Percentiles rank a stretch among this genome's conserved stretches.
These are phyloP conservation scores for Drosophila busckii DNA, from an alignment of 1,140 invertebrate genomes.

Conservation along the genomic window DNA sequence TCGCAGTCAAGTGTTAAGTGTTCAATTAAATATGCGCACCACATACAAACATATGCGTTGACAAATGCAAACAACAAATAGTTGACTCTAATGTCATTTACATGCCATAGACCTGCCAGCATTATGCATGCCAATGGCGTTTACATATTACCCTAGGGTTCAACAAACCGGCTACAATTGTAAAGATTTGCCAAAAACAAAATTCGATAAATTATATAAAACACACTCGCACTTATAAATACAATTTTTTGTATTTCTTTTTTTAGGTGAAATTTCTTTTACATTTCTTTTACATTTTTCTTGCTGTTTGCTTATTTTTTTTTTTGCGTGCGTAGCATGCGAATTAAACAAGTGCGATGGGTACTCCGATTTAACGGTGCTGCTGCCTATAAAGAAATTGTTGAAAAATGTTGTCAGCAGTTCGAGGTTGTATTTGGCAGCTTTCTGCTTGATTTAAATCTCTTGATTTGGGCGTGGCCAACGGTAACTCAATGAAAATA, in stretches of 20 bases:
- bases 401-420: constrained; percentile 6
- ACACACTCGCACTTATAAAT: constrained; percentile 41
- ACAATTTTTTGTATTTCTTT: constrained; percentile 13
- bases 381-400: constrained; percentile 32
- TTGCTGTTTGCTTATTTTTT: constrained; percentile 16
- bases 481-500: constrained; percentile 9
- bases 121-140: constrained; percentile 51
- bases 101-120: constrained; percentile 69
- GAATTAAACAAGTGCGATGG: too few species aligned
- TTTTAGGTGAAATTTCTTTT: constrained; percentile 57
- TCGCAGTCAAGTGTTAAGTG: constrained; percentile 48
- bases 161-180: constrained; percentile 53
- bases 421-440: constrained; percentile 8
- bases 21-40: constrained; percentile 62
- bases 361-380: constrained; percentile 43
- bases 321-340: constrained; percentile 55
- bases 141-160: constrained; percentile 35
- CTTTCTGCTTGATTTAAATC: constrained; percentile 13
- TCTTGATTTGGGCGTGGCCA: constrained; percentile 11
- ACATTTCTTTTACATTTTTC: constrained; percentile 6
- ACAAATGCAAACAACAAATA: constrained; percentile 5
- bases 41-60: constrained; percentile 33
- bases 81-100: constrained; percentile 55
- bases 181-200: constrained; percentile 53
- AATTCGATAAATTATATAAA: background rate